Conservation (phyloP, 2,888 invertebrate genomes). For the Urechis unicinctus region DNA sequence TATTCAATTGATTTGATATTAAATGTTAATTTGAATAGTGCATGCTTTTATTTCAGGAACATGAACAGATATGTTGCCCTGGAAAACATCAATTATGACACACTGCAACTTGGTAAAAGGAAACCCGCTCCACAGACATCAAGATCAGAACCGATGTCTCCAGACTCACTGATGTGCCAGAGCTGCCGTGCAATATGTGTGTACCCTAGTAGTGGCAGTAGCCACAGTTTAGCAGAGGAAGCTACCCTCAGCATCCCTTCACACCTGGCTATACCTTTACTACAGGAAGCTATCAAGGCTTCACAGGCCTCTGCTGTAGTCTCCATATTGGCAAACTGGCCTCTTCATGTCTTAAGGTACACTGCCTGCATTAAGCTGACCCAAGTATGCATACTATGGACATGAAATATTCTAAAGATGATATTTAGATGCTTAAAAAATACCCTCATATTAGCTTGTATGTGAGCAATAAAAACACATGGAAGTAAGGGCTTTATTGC, state of each 20-base stretch:
- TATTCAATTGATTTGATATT: too few relatives aligned
- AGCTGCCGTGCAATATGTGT: too few relatives aligned
- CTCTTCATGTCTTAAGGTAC: conserved; percentile 28
- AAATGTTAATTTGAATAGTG: too few relatives aligned
- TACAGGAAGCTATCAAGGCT: conserved; percentile 21
- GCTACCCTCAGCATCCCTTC: conserved; percentile 9
- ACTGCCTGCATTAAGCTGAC: neutral
- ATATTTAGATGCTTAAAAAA: too few relatives aligned
- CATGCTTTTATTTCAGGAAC: too few relatives aligned
- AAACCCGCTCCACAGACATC: neutral
- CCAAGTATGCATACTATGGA: neutral
- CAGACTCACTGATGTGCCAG: neutral
- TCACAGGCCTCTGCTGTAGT: conserved; percentile 25
- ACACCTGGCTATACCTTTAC: conserved; percentile 5
- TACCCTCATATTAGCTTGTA: too few relatives aligned
- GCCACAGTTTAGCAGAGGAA: conserved; percentile 10
- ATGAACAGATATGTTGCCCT: neutral
- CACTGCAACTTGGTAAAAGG: neutral
- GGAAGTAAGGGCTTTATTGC: too few relatives aligned
- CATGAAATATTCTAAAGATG: too few relatives aligned
- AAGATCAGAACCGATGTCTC: neutral
- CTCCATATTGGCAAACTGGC: conserved; percentile 32
- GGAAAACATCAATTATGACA: neutral
- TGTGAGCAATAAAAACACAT: too few relatives aligned
- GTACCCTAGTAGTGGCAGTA: too few relatives aligned